Evolutionary conservation across 2,888 invertebrate genomes (phyloP), one percentile per base, ranked within the genome.

Genomic region (Chelonus formosanus): DNA sequence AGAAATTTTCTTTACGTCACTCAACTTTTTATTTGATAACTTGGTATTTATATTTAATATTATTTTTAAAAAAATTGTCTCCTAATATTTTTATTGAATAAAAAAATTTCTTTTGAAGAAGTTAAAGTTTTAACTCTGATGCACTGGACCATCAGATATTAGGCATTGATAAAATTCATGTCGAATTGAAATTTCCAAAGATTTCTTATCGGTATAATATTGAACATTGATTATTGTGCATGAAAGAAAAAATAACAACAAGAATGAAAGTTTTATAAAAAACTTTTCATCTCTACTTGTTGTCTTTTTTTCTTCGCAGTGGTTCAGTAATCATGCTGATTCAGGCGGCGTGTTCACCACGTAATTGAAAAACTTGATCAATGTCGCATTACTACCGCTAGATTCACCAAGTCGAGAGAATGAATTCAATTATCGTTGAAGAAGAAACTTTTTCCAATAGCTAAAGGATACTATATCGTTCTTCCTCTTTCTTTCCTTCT

Each of bases 361-460:
- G 60, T 65, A 65, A 65, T 65, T 65, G 65, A 65, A 65, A 65
- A 65, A 65, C 54, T 65, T 60, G 65, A 65, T 65, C 65, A 60
- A 60, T 65, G 65, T 65, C 65, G 60, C 60, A 65, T 65, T 65
- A 65, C 59, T 60, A 65, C 55, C 60, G 60, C 48, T 65, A 60
- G 60, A 65, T 60, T 65, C 65, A 54, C 59, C 60, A 20, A 47
- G 45, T 34, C 45, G 36, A 54, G 48, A 59, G 65, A 65, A 60
- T 59, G 65, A 65, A 65, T 65, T 65, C 65, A 65, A 65, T 65
- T 65, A 65, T 65, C 65, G 60, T 48, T 53, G 36, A 10, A 8
- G 55, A 59, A 59, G 59, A 59, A 65, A 65, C 48, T 65, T 65
- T 65, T 65, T 65, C 65, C 65, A 55, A 65, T 65, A 65, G 60